Evolutionary conservation across 2,113 vertebrate genomes (phyloP).

Genomic region (Catharus minimus): DNA sequence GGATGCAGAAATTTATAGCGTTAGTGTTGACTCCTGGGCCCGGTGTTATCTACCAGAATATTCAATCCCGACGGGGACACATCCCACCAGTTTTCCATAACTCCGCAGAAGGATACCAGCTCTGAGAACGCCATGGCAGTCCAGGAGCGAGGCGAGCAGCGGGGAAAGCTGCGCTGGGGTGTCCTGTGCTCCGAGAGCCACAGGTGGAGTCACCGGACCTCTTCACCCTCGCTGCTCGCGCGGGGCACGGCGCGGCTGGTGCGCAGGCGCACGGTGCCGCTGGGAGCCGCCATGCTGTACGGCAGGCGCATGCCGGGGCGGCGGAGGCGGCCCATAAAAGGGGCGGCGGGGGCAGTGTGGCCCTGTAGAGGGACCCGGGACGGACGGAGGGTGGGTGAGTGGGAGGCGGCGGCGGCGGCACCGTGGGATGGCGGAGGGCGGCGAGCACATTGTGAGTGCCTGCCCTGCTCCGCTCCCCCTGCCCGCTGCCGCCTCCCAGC

Average conservation of each 20-base stretch:
- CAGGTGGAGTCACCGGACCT: neutral
- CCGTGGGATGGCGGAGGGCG: conserved; percentile 43
- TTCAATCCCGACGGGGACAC: fast-evolving
- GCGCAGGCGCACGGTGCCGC: fast-evolving
- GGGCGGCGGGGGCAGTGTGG: neutral
- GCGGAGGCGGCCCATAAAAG: neutral
- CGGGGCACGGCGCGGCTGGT: fast-evolving
- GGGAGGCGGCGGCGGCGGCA: neutral
- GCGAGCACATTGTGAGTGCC: conserved; percentile 29
- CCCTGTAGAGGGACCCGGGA: neutral
- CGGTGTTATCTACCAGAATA: fast-evolving
- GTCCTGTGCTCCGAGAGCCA: neutral
- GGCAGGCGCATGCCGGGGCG: neutral
- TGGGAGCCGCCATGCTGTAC: neutral
- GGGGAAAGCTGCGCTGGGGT: neutral
- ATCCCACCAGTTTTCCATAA: neutral
- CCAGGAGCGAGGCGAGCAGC: fast-evolving
- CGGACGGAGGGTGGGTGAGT: neutral
- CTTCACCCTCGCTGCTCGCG: fast-evolving
- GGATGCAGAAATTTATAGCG: neutral
- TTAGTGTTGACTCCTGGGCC: neutral
- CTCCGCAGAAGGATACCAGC: fast-evolving
- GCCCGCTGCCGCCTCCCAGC: neutral
- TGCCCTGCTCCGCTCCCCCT: neutral
- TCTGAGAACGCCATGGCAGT: fast-evolving